Conservation (phyloP, 2,888 invertebrate species). For the Apotomis turbidana region DNA sequence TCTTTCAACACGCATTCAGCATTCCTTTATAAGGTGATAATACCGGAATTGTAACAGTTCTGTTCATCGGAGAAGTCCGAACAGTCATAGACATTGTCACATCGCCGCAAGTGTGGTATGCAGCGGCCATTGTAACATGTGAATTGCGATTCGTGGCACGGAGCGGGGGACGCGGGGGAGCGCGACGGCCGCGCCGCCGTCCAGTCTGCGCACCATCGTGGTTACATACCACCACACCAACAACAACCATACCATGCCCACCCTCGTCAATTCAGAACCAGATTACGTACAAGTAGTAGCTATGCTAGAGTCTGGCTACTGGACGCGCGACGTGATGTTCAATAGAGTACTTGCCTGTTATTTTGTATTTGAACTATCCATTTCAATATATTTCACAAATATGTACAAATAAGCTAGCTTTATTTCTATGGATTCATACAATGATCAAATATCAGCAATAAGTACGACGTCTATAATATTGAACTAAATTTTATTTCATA, state of each 20-base stretch:
- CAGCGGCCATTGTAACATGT: slow-evolving; percentile 90
- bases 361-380: no score
- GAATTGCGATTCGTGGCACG: slow-evolving; percentile 87
- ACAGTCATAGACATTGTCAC: slow-evolving; percentile 96
- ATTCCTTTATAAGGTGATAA: slow-evolving; percentile 61
- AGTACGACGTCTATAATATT: no score
- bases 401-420: no score
- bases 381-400: no score
- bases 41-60: slow-evolving; percentile 88
- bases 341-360: background rate
- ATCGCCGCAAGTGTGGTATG: slow-evolving; percentile 89
- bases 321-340: background rate
- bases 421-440: no score
- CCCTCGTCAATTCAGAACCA: background rate
- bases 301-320: background rate
- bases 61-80: slow-evolving; percentile 95
- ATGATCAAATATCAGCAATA: no score
- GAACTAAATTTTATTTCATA: no score
- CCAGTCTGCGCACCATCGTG: slow-evolving; percentile 67
- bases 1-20: slow-evolving; percentile 56
- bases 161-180: slow-evolving; percentile 58
- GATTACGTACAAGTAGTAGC: background rate
- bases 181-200: slow-evolving; percentile 66
- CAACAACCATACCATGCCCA: background rate
- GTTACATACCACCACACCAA: slow-evolving; percentile 43